Conservation (phyloP, 2,113 vertebrate genomes). For the Xiphophorus maculatus region DNA sequence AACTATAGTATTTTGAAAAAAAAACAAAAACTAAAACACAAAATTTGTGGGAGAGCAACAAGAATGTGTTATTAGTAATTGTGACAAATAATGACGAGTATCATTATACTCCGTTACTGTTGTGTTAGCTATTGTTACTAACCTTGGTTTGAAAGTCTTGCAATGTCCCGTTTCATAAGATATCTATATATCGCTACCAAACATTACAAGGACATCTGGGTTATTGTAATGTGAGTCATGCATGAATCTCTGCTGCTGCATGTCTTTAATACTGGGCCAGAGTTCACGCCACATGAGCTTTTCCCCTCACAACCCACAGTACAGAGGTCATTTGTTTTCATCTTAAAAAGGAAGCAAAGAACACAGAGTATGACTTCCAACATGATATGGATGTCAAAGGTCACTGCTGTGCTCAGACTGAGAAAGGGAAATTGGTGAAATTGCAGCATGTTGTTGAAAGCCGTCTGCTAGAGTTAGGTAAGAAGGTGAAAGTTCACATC, state of each 20-base stretch:
- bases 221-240: background rate
- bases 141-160: background rate
- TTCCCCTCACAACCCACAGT: background rate
- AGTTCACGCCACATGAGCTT: conserved; percentile 21
- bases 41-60: background rate
- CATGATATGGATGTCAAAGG: conserved; percentile 35
- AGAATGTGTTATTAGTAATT: background rate
- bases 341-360: conserved; percentile 1
- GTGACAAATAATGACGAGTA: background rate
- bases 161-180: background rate
- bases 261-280: conserved; percentile 13
- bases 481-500: conserved; percentile 57
- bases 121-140: background rate
- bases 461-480: conserved; percentile 41
- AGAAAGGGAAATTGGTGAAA: conserved; percentile 11
- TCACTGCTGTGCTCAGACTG: conserved; percentile 3
- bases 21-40: background rate
- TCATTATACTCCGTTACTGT: background rate
- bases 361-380: conserved; percentile 9
- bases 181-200: background rate
- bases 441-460: conserved; percentile 23
- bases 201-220: background rate
- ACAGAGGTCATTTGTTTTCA: background rate
- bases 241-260: background rate
- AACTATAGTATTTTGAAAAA: too few relatives aligned